Evolutionary conservation across 2,797 vertebrate species (phyloP).

Genomic region (Spea hammondii): DNA sequence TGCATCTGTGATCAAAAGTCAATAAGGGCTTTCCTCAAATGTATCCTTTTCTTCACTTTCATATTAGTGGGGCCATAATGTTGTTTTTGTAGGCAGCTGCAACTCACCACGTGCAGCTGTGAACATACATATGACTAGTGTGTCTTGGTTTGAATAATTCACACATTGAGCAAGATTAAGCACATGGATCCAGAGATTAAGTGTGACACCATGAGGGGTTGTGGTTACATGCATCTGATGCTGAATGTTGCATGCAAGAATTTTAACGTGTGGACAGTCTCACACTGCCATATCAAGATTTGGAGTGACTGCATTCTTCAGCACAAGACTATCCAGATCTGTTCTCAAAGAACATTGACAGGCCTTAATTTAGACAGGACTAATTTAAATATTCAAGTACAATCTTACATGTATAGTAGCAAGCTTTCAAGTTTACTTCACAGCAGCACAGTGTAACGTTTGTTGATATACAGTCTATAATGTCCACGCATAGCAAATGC

Average conservation of each 20-base stretch:
- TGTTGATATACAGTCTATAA: too few species aligned
- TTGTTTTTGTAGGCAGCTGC: constrained; percentile 31
- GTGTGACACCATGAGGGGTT: constrained; percentile 4
- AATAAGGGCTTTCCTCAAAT: constrained; percentile 16
- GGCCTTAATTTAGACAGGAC: neutral
- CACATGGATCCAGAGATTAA: constrained; percentile 34
- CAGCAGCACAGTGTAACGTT: too few species aligned
- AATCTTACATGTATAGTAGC: too few species aligned
- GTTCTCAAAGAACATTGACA: neutral
- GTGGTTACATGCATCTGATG: constrained; percentile 18
- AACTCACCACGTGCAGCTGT: constrained; percentile 23
- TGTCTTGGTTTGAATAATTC: constrained; percentile 25
- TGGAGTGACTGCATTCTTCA: too few species aligned
- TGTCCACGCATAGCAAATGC: too few species aligned
- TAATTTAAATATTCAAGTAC: neutral
- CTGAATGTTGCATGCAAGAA: constrained; percentile 32
- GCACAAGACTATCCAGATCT: too few species aligned
- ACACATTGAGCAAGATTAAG: constrained; percentile 34
- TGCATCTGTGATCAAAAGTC: neutral
- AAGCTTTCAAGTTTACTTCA: too few species aligned
- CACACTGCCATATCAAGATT: neutral
- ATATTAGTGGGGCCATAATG: neutral
- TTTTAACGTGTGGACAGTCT: constrained; percentile 19
- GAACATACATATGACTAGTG: constrained; percentile 15
- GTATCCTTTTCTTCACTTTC: constrained; percentile 8